Base-by-base conservation (phyloP, 2,113 vertebrate species). In the Alexandromys fortis region DNA sequence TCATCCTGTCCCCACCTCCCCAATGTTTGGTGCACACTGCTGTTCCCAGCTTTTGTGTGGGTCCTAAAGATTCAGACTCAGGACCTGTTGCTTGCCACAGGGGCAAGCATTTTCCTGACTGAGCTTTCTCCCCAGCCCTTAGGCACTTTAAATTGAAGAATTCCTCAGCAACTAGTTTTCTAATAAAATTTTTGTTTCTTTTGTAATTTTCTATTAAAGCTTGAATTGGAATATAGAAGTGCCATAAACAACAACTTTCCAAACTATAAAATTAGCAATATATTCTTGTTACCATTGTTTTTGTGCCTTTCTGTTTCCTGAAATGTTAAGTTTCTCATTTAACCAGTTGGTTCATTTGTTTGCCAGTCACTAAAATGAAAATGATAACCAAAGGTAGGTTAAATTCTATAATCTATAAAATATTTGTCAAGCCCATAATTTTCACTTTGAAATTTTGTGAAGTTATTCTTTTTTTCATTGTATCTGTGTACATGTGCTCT, bases 291-390 rank as follows among this genome's bases (percentile, higher is more conserved):
- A 77, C 24, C 38, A 33, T 75, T 89, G 7, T 70, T 94, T 92
- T 68, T 55, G 93, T 89, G 35, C 68, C 28, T 86, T 83, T n/a
- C 55, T 75, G 0, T 83, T 95, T 97, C 94, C 65, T 86, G 47
- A 88, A 96, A 77, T 52, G 22, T 12, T 55, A 83, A 97, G 4
- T 67, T 91, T 22, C 26, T 94, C 16, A 14, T 93, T 92, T 70
- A 89, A 22, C 65, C 47, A 81, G 8, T 93, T 92, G 85, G 8
- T 16, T 90, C 68, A 85, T 89, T 94, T 89, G 73, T 90, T 95
- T 91, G 55, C 89, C 21, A 87, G 45, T 93, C 30, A 87, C 55
- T 73, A 21, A 92, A 95, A 77, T 85, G 49, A 96, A 90, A 22
- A 55, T 96, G 35, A n/a, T 92, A 87, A 61, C 92, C 94, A 30